Conservation (phyloP, 2,888 invertebrate species). For the Melanophora roralis region DNA sequence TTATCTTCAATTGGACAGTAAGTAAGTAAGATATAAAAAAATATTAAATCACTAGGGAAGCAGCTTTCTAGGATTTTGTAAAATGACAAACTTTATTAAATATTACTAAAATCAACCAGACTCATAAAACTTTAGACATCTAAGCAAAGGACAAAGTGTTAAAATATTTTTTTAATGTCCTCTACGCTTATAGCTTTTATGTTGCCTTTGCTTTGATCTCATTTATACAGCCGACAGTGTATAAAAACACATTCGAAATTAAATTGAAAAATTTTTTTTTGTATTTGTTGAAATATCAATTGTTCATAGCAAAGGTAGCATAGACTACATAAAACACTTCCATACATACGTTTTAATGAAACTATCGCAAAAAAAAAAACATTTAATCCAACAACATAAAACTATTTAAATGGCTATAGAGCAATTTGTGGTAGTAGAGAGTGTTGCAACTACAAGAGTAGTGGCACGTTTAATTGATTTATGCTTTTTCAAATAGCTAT, state of each 20-base stretch:
- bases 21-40: too few relatives aligned
- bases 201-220: background rate
- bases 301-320: slow-evolving; percentile 40
- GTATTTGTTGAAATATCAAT: slow-evolving; percentile 37
- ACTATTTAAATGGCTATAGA: slow-evolving; percentile 12
- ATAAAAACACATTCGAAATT: background rate
- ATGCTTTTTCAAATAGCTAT: slow-evolving; percentile 63
- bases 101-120: too few relatives aligned
- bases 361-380: background rate
- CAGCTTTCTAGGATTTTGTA: too few relatives aligned
- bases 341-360: background rate
- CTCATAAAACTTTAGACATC: too few relatives aligned
- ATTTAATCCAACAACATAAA: background rate
- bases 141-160: too few relatives aligned
- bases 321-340: background rate
- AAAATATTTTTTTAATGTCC: background rate
- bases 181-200: background rate
- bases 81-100: too few relatives aligned
- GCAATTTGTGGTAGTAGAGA: background rate
- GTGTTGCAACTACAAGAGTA: slow-evolving; percentile 37
- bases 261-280: slow-evolving; percentile 32
- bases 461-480: slow-evolving; percentile 64
- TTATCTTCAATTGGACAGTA: too few relatives aligned
- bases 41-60: too few relatives aligned
- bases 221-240: background rate